These are phyloP conservation scores for Trissolcus brochymenae DNA, from an alignment of 2,888 invertebrate species.

Conservation along the genomic window DNA sequence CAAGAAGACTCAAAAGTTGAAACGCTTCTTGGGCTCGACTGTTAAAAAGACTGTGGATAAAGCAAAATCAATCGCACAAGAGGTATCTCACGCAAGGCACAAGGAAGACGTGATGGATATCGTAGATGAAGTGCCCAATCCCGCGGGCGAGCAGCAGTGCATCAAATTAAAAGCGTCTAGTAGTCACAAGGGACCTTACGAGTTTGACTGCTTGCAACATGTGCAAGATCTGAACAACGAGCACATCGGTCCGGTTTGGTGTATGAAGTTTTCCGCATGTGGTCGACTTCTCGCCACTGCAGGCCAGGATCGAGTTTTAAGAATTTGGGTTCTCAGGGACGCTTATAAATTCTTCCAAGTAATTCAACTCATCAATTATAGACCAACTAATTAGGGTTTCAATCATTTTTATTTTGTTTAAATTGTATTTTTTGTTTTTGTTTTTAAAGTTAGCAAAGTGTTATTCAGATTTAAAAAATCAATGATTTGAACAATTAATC, in stretches of 20 bases:
- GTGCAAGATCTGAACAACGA: constrained; percentile 91
- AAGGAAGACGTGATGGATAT: constrained; percentile 92
- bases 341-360: constrained; percentile 91
- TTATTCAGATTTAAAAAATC: no score
- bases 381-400: neutral
- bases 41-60: constrained; percentile 94
- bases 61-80: constrained; percentile 92
- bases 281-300: constrained; percentile 96
- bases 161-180: constrained; percentile 95
- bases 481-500: neutral
- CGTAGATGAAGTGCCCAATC: constrained; percentile 85
- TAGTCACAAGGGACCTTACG: constrained; percentile 97
- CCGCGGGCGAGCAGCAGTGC: constrained; percentile 84
- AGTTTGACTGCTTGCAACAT: constrained; percentile 93
- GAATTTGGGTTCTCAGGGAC: constrained; percentile 96
- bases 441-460: no score
- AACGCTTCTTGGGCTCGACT: constrained; percentile 90
- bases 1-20: constrained; percentile 80
- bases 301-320: constrained; percentile 94
- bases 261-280: constrained; percentile 98
- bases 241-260: constrained; percentile 97
- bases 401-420: neutral
- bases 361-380: neutral
- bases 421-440: neutral
- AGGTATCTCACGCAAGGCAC: constrained; percentile 91